Evolutionary conservation across 37 sponge, comb jelly and placozoan genomes (phyloP), one percentile per base, ranked within the genome.

Genomic region (Eunapius fragilis): DNA sequence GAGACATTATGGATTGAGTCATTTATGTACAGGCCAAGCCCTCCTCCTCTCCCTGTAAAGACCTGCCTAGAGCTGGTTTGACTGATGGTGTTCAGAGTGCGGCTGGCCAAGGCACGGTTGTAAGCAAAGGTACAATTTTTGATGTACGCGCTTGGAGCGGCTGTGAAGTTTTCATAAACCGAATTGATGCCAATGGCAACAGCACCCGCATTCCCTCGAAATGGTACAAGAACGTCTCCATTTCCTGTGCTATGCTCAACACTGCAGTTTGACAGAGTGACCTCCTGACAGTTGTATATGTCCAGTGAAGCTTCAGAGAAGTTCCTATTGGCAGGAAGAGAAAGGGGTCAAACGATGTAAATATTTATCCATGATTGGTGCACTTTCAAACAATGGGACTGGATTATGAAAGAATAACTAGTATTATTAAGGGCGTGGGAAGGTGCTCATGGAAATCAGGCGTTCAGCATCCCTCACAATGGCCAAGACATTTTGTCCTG

Each of bases 41-140:
- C 89, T 26, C 93, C 93, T 33, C 89, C 93, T 49, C 93, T 31
- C 68, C 93, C 93, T 49, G 68, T 88, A 49, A 93, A 92, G 5
- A 88, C 71, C 49, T 35, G 83, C 48, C 33, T 70, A 23, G 38
- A 79, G 37, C 88, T 84, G 4, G 88, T 85, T 10, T 72, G 28
- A 41, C 83, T 81, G 24, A 86, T 71, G 0, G 82, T 78, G 41
- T 72, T 74, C 27, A 76, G 81, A 2, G 12, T n/a, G 23, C 28
- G 36, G 19, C n/a, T 25, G 13, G 78, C 77, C 25, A 81, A 76
- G 6, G 89, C 92, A 11, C 73, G 70, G 71, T 90, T 90, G 30
- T 85, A 81, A 27, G 84, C 50, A 32, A 81, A 81, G 36, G 70
- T 74, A n/a, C 82, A 85, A 2, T 69, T 28, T 19, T 37, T 36